Conservation (phyloP, 2,888 invertebrate genomes). For the Onchidella celtica region DNA sequence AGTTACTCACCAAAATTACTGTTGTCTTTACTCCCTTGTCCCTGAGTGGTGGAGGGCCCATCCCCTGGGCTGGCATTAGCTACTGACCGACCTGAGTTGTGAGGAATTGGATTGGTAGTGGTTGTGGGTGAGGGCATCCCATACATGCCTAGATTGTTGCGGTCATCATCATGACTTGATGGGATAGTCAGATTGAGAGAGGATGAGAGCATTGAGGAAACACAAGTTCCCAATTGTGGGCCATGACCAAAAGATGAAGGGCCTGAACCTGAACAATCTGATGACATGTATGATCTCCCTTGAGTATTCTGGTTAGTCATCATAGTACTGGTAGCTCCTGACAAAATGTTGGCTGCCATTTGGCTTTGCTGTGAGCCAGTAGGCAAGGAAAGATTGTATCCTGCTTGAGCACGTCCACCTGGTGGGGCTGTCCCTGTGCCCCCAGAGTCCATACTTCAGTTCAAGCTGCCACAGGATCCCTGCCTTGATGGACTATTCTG, state of each 20-base stretch:
- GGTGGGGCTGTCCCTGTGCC: conserved; percentile 18
- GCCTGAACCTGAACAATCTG: conserved; percentile 9
- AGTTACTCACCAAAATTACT: conserved; percentile 23
- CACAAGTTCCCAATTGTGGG: background rate
- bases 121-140: conserved; percentile 13
- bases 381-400: background rate
- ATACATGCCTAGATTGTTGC: background rate
- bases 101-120: background rate
- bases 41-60: conserved; percentile 28
- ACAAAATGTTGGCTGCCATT: background rate
- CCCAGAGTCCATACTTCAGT: conserved; percentile 7
- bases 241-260: background rate
- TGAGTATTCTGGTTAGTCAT: background rate
- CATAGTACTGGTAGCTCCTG: background rate
- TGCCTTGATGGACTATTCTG: background rate
- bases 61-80: conserved; percentile 7
- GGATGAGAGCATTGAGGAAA: background rate
- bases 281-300: background rate
- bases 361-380: background rate
- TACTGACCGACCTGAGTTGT: background rate
- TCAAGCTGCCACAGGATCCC: background rate
- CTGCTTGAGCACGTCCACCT: background rate
- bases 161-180: conserved; percentile 20
- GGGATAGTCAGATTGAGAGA: background rate
- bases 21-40: conserved; percentile 27